A percentile compares a stretch with the other conserved stretches of the same genome.
phyloP scores from a whole-genome alignment of 2,888 invertebrate species.

The Himalopsyche tibetana region DNA sequence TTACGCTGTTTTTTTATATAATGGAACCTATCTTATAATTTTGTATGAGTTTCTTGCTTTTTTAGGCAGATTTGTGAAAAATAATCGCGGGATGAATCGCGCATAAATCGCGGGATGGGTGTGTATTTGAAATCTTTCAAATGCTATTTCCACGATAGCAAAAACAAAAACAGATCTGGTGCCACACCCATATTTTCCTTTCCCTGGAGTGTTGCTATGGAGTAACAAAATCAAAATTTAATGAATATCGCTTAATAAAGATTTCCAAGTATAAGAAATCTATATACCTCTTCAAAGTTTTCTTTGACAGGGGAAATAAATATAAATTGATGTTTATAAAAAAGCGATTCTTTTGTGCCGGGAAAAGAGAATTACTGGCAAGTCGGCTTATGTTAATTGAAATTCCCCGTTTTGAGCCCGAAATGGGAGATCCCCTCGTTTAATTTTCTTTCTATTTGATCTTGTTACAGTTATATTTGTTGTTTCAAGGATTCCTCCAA shows the following conservation, averaged over 20 bases:
- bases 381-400: conserved; percentile 34
- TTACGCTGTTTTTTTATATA: too few species aligned
- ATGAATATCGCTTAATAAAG: conserved; percentile 53
- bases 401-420: conserved; percentile 11
- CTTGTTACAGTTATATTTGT: conserved; percentile 30
- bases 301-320: not conserved
- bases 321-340: conserved; percentile 34
- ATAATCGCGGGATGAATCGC: too few species aligned
- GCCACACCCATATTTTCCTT: conserved; percentile 66
- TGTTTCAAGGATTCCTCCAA: conserved; percentile 17
- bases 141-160: not conserved
- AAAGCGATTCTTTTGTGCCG: conserved; percentile 12
- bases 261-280: conserved; percentile 8
- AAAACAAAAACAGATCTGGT: conserved; percentile 58
- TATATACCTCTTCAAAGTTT: not conserved
- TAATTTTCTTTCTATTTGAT: conserved; percentile 27
- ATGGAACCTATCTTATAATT: too few species aligned
- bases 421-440: not conserved
- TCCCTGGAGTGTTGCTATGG: conserved; percentile 66
- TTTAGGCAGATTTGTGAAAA: too few species aligned
- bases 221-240: conserved; percentile 53
- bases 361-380: conserved; percentile 8
- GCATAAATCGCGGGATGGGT: too few species aligned
- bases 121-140: not conserved
- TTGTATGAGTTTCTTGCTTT: too few species aligned